These are phyloP conservation scores for Aporophyla lueneburgensis DNA, from an alignment of 2,888 invertebrate genomes.

Conservation along the genomic window DNA sequence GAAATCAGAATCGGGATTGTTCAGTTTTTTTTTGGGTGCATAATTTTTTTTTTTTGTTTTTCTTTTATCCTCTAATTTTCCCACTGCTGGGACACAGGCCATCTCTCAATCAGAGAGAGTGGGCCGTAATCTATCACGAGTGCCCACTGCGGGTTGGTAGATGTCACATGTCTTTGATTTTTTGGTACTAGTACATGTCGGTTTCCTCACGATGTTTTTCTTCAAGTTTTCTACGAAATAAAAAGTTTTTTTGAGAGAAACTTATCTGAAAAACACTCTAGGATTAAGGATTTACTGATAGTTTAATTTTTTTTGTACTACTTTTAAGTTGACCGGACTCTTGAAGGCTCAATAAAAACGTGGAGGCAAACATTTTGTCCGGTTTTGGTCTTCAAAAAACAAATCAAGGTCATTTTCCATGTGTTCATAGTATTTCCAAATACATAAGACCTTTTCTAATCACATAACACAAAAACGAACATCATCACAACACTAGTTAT, in stretches of 20 bases:
- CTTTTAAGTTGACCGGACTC: background rate
- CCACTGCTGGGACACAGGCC: no score
- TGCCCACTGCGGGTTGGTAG: no score
- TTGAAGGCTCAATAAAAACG: background rate
- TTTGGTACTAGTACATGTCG: no score
- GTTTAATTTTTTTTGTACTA: background rate
- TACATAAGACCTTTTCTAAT: constrained; percentile 9
- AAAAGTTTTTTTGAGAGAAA: background rate
- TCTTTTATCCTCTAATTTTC: no score
- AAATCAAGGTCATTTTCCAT: background rate
- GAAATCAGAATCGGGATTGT: background rate
- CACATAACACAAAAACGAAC: background rate
- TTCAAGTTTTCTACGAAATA: background rate
- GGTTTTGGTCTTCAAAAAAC: background rate
- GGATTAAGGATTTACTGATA: background rate
- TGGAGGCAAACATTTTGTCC: background rate
- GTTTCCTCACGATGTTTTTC: no score
- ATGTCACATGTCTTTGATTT: no score
- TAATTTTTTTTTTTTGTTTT: no score
- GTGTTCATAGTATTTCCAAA: background rate
- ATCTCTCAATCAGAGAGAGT: no score
- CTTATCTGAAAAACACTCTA: background rate
- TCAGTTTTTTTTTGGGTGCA: background rate
- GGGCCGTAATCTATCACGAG: no score
- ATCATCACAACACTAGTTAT: constrained; percentile 39